A percentile compares a stretch with the other conserved stretches of the same genome.
phyloP scores from a whole-genome alignment of 1,140 invertebrate genomes.

The Antheraea mylitta region DNA sequence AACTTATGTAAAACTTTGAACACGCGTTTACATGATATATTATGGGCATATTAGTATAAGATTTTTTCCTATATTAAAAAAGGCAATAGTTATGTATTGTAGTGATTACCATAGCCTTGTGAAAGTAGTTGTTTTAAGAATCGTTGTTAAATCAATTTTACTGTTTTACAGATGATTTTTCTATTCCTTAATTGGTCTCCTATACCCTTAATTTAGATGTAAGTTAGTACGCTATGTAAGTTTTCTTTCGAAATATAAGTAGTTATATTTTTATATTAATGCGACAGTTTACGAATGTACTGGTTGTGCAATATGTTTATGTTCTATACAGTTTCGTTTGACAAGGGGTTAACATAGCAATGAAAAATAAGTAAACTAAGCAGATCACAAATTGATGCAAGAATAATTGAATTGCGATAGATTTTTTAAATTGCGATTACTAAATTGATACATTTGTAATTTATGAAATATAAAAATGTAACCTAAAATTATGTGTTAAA shows the following conservation, averaged over 20 bases:
- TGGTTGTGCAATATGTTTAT: not conserved
- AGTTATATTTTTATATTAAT: not conserved
- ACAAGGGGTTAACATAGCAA: not conserved
- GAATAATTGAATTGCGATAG: too few species aligned
- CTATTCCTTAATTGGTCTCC: constrained; percentile 68
- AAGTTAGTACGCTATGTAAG: not conserved
- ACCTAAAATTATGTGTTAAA: too few species aligned
- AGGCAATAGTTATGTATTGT: constrained; percentile 9
- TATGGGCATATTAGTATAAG: not conserved
- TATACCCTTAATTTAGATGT: constrained; percentile 34
- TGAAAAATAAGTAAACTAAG: too few species aligned
- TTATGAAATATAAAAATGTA: too few species aligned
- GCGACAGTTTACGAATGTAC: not conserved
- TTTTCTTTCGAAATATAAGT: not conserved
- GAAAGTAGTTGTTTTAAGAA: constrained; percentile 8
- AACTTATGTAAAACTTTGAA: too few species aligned
- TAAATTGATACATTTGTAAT: too few species aligned
- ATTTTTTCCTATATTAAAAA: not conserved
- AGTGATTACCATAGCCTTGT: constrained; percentile 10
- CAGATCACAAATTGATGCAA: too few species aligned
- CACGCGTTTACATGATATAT: too few species aligned
- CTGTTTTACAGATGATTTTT: constrained; percentile 38
- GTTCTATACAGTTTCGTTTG: not conserved
- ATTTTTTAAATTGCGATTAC: too few species aligned
- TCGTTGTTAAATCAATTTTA: constrained; percentile 12